These are phyloP conservation scores for Acyrthosiphon pisum DNA, from an alignment of 1,140 invertebrate genomes.

Conservation along the genomic window DNA sequence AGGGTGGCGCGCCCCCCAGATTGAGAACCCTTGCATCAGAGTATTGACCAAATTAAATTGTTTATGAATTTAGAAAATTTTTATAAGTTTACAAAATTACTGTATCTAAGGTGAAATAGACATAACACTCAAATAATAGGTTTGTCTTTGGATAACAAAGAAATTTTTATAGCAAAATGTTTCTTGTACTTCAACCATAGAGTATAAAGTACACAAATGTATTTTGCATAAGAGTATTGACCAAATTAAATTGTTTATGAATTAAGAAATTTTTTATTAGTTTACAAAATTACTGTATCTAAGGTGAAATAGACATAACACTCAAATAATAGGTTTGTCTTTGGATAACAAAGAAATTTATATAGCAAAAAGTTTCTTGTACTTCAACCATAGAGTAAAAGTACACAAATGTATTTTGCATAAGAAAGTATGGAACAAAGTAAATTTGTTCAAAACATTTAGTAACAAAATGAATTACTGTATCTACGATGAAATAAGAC, in stretches of 20 bases:
- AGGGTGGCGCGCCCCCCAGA: no score
- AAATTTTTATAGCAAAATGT: slow-evolving; percentile 11
- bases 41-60: no score
- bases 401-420: slow-evolving; percentile 46
- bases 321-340: not conserved
- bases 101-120: slow-evolving; percentile 45
- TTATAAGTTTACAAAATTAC: not conserved
- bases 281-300: not conserved
- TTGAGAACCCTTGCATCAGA: no score
- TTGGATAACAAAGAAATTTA: slow-evolving; percentile 39
- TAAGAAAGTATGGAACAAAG: no score
- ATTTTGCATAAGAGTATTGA: not conserved
- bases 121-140: not conserved
- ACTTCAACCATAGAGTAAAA: not conserved
- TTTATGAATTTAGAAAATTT: no score
- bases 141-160: slow-evolving; percentile 32
- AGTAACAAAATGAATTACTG: no score
- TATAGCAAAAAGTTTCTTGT: slow-evolving; percentile 14
- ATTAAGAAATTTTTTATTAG: not conserved
- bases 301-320: slow-evolving; percentile 38
- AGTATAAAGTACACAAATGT: slow-evolving; percentile 27
- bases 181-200: not conserved
- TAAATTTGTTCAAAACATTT: no score
- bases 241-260: no score
- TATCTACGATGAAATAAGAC: not conserved